phyloP scores from a whole-genome alignment of 2,797 vertebrate genomes.

The Amblyraja radiata region DNA sequence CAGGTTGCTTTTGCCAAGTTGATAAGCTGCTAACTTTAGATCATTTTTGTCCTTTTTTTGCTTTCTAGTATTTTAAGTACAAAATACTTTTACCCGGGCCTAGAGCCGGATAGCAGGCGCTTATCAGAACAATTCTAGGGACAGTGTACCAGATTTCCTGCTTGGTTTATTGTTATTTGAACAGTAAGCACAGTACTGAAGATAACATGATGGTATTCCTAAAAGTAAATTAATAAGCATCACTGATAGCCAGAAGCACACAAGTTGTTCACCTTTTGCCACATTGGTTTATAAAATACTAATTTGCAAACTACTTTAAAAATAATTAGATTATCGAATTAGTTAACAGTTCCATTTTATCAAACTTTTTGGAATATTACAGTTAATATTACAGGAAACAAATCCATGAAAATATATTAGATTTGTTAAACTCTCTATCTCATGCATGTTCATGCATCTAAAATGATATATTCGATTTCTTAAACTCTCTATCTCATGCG shows the following conservation, averaged over 20 bases:
- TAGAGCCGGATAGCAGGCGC: neutral
- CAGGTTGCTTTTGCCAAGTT: too few species aligned
- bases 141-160: neutral
- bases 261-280: too few species aligned
- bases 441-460: neutral
- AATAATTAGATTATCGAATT: neutral
- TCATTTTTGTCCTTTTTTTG: too few species aligned
- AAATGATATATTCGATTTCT: neutral
- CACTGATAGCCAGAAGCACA: neutral
- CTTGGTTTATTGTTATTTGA: conserved; percentile 21
- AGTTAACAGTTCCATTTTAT: neutral
- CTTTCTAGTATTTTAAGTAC: too few species aligned
- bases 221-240: neutral
- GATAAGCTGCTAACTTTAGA: too few species aligned
- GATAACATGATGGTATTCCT: neutral
- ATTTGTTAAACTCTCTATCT: neutral
- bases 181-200: too few species aligned
- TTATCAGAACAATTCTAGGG: neutral
- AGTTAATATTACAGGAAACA: neutral
- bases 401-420: neutral
- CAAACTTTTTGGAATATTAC: neutral
- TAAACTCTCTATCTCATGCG: neutral
- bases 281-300: neutral
- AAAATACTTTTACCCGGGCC: too few species aligned
- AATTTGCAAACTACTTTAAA: neutral